Conservation (phyloP, 2,888 invertebrate genomes). For the Orchesella flavescens region DNA sequence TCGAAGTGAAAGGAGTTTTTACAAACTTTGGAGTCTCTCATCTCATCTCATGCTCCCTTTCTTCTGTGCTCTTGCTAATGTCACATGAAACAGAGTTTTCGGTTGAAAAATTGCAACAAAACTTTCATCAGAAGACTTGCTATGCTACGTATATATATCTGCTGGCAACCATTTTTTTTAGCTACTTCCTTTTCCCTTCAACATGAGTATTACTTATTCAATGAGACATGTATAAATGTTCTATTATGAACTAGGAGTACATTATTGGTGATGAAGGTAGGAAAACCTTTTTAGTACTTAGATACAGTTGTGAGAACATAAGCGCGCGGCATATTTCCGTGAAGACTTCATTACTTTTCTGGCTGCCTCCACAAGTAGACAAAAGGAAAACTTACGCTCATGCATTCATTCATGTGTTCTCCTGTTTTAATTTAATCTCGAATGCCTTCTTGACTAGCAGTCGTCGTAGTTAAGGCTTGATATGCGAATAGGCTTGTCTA, state of each 20-base stretch:
- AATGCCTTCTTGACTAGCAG: slow-evolving; percentile 38
- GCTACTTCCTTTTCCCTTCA: slow-evolving; percentile 14
- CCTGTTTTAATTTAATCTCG: slow-evolving; percentile 60
- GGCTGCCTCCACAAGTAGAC: not conserved
- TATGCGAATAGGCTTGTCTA: slow-evolving; percentile 17
- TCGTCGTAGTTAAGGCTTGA: not conserved
- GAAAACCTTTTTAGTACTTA: no score
- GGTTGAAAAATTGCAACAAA: slow-evolving; percentile 61
- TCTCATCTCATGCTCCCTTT: slow-evolving; percentile 2
- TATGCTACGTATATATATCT: no score
- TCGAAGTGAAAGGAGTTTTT: not conserved
- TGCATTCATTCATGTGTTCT: slow-evolving; percentile 58
- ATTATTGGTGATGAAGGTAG: slow-evolving; percentile 8
- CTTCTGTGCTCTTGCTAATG: slow-evolving; percentile 26
- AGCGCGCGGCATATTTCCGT: no score
- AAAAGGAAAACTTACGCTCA: slow-evolving; percentile 29
- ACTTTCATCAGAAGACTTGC: slow-evolving; percentile 49
- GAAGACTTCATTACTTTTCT: slow-evolving; percentile 16
- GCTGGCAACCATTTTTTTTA: slow-evolving; percentile 49
- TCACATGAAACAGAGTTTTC: slow-evolving; percentile 57
- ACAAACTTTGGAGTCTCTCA: slow-evolving; percentile 4
- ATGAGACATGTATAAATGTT: slow-evolving; percentile 28
- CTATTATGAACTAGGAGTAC: slow-evolving; percentile 10
- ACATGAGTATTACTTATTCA: slow-evolving; percentile 54
- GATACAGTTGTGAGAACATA: no score